Conservation (phyloP, 2,797 vertebrate genomes). For the Tiaroga cobitis region DNA sequence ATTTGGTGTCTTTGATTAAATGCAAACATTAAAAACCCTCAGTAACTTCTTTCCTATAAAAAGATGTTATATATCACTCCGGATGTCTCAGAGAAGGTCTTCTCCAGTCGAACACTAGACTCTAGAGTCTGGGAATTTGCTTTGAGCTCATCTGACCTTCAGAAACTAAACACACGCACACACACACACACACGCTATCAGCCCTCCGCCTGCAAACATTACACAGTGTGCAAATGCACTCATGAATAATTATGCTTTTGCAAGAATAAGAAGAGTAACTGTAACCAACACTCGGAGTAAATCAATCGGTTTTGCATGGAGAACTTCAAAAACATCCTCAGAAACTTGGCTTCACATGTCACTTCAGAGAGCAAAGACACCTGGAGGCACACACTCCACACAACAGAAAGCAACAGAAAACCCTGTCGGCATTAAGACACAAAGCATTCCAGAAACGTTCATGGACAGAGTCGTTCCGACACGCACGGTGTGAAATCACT, state of each 20-base stretch:
- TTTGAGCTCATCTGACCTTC: not conserved
- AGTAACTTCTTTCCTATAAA: not conserved
- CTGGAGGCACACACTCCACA: not conserved
- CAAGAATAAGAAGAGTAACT: not conserved
- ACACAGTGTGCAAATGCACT: not conserved
- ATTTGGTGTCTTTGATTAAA: not conserved
- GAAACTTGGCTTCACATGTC: not conserved
- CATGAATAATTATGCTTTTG: not conserved
- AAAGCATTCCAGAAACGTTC: constrained; percentile 41
- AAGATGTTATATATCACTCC: not conserved
- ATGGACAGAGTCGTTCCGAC: constrained; percentile 23
- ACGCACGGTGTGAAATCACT: constrained; percentile 34
- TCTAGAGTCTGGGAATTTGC: not conserved
- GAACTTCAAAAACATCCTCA: not conserved
- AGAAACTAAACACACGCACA: not conserved
- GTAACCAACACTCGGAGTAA: not conserved
- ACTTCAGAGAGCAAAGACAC: not conserved
- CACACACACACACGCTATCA: not conserved
- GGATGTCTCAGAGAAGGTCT: not conserved
- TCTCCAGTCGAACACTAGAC: not conserved
- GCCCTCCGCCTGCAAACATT: not conserved
- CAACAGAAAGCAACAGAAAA: constrained; percentile 31
- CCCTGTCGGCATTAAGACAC: constrained; percentile 33
- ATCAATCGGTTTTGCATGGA: not conserved
- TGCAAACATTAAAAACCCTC: not conserved